Percentiles rank a stretch among this genome's conserved stretches.
Evolutionary conservation across 2,113 vertebrate species (phyloP).

Genomic region (Bubalus kerabau): DNA sequence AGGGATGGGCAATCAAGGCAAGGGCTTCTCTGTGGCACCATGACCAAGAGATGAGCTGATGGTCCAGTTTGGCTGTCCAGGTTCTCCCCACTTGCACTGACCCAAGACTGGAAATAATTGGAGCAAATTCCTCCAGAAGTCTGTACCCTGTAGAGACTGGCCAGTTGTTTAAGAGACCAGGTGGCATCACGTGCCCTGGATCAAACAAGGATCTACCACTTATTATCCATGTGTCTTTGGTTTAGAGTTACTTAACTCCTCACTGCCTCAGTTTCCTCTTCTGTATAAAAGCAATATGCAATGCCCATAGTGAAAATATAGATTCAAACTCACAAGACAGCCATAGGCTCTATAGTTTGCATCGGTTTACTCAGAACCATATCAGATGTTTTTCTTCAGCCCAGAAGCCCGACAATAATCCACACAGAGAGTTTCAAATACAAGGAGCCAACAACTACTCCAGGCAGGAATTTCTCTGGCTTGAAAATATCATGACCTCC

Average conservation of each 20-base stretch:
- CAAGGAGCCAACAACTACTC: background rate
- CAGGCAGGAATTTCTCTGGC: background rate
- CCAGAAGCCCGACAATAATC: background rate
- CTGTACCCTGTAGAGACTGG: background rate
- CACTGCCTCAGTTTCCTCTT: background rate
- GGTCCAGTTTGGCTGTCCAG: background rate
- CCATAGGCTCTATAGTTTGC: background rate
- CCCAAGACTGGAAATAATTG: background rate
- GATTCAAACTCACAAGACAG: background rate
- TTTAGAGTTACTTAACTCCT: background rate
- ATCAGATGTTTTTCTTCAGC: background rate
- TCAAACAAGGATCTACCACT: background rate
- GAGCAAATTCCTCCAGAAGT: background rate
- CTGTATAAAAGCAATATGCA: background rate
- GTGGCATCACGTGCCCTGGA: background rate
- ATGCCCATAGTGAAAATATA: background rate
- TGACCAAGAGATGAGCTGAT: background rate
- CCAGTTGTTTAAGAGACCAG: background rate
- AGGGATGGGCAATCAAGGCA: background rate
- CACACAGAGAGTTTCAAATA: background rate
- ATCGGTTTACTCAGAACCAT: background rate
- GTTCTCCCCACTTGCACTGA: background rate
- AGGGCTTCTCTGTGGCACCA: background rate
- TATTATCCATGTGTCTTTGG: background rate
- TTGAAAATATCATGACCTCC: background rate